These are phyloP conservation scores for Danio jaintianensis DNA, from an alignment of 2,797 vertebrate genomes.

Conservation along the genomic window DNA sequence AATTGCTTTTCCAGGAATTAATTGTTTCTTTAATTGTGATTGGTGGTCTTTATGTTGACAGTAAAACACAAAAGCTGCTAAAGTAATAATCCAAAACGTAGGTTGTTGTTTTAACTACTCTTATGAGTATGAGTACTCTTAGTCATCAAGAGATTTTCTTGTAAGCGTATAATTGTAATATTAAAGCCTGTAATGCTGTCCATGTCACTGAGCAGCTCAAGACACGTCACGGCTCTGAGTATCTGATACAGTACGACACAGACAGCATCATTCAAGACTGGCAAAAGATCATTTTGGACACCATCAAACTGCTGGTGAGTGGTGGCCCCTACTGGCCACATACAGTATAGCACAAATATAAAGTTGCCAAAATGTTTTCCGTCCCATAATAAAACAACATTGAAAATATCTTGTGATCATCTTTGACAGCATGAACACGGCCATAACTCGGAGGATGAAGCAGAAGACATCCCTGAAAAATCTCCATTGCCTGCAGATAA, in stretches of 20 bases:
- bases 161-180: background rate
- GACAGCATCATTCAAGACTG: slow-evolving; percentile 89
- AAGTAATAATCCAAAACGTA: no score
- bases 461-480: slow-evolving; percentile 77
- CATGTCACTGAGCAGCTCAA: slow-evolving; percentile 77
- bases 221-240: slow-evolving; percentile 88
- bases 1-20: background rate
- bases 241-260: slow-evolving; percentile 92
- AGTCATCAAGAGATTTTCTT: slow-evolving; percentile 1
- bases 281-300: slow-evolving; percentile 82
- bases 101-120: no score
- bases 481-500: slow-evolving; percentile 68
- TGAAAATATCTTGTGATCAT: slow-evolving; percentile 21
- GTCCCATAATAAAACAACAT: background rate
- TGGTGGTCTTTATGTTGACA: background rate
- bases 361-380: background rate
- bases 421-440: slow-evolving; percentile 67
- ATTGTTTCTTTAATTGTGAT: slow-evolving; percentile 5
- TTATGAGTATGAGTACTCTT: background rate
- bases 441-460: slow-evolving; percentile 74
- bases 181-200: slow-evolving; percentile 13
- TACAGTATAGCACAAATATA: background rate
- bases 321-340: slow-evolving; percentile 8
- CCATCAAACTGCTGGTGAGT: slow-evolving; percentile 82
- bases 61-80: background rate